Evolutionary conservation across 2,888 invertebrate genomes (phyloP), one percentile per base, ranked within the genome.

Genomic region (Acrobasis consociella): DNA sequence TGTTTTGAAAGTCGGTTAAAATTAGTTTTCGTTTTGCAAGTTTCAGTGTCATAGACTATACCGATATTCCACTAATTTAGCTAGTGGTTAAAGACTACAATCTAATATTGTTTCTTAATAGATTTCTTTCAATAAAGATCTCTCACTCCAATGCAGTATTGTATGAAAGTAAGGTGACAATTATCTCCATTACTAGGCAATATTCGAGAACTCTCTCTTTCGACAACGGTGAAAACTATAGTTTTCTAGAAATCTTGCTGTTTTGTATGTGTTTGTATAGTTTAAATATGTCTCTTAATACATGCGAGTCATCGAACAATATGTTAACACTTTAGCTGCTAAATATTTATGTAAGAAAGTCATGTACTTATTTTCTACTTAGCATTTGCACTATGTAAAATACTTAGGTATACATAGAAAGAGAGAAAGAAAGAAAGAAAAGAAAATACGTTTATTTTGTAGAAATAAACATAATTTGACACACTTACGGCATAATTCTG

Each of bases 111-210:
- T 53, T 37, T 53, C 37, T 13, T 10, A 58, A 42, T 16, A 42
- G 17, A 46, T 58, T 55, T 15, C 38, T 55, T 38, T 38, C 15
- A 16, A 50, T 50, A 50, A 50, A 16, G 9, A 39, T 38, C 55
- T 55, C n/a, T 22, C 22, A 22, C 22, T 38, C 38, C 31, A 31
- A 5, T 31, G 31, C 31, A n/a, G n/a, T 11, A 11, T 50, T 16
- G n/a, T 13, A 22, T 52, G 73, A 73, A 72, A 76, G 72, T 59
- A 50, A 66, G 59, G 71, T 75, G 78, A 75, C 77, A 76, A 72
- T 74, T 68, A 67, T 66, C 67, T 62, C 61, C 71, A 75, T 78
- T 74, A 77, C 75, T 64, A 67, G 62, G 72, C 65, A 69, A 65
- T 67, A 72, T 63, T 69, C 60, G 51, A 39, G 17, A 38, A 46